Evolutionary conservation across 2,888 invertebrate genomes (phyloP).

Genomic region (Lordiphosa fenestrarum): DNA sequence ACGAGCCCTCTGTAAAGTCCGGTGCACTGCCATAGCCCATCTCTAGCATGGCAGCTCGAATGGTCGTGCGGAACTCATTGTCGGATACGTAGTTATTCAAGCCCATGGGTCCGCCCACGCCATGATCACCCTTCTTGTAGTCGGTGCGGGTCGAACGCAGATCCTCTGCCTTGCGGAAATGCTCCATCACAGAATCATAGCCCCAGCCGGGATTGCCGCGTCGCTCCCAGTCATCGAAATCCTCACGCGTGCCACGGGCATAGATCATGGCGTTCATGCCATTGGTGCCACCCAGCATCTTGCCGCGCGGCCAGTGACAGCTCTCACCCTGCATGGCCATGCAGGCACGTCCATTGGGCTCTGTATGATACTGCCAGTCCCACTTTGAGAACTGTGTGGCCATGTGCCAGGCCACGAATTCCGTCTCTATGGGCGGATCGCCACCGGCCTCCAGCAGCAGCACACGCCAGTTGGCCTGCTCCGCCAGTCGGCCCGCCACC

Average conservation of each 20-base stretch:
- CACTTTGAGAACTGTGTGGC: conserved; percentile 77
- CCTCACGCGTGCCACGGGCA: conserved; percentile 84
- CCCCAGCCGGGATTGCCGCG: conserved; percentile 86
- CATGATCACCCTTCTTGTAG: conserved; percentile 81
- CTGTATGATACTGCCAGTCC: conserved; percentile 79
- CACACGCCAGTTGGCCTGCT: conserved; percentile 88
- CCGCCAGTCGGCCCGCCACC: conserved; percentile 85
- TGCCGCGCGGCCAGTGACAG: conserved; percentile 84
- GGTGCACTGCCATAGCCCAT: conserved; percentile 89
- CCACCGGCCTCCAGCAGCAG: conserved; percentile 90
- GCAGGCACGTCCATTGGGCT: conserved; percentile 78
- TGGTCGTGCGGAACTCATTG: conserved; percentile 85
- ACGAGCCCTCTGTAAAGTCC: conserved; percentile 90
- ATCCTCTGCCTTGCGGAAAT: conserved; percentile 90
- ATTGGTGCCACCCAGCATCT: conserved; percentile 86
- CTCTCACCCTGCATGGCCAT: conserved; percentile 77
- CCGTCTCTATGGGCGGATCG: conserved; percentile 82
- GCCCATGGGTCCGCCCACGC: conserved; percentile 83
- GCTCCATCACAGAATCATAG: conserved; percentile 88
- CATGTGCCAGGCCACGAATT: conserved; percentile 79
- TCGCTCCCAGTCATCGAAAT: conserved; percentile 85
- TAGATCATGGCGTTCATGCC: conserved; percentile 86
- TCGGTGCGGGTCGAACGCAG: conserved; percentile 82
- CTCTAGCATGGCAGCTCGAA: conserved; percentile 90
- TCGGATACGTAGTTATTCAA: conserved; percentile 85